Percentiles rank a stretch among this genome's conserved stretches.
Conservation (phyloP, 2,888 invertebrate species). For the Scaptomyza polygonia region DNA sequence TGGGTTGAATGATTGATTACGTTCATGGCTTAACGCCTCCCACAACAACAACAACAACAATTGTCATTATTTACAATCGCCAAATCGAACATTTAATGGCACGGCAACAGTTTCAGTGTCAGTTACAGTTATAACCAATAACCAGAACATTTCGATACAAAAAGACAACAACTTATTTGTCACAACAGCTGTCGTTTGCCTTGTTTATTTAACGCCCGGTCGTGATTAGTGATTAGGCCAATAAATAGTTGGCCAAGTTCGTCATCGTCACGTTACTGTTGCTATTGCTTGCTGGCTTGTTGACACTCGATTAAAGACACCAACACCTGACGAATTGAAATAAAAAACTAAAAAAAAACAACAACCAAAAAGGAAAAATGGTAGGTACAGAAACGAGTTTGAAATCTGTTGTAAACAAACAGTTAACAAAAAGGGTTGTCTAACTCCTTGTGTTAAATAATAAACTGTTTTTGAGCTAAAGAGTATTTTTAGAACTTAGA, state of each 20-base stretch:
- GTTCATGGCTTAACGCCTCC: slow-evolving; percentile 46
- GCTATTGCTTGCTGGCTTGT: slow-evolving; percentile 16
- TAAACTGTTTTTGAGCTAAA: too few species aligned
- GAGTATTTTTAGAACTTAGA: too few species aligned
- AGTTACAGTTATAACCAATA: slow-evolving; percentile 17
- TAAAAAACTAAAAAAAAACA: too few species aligned
- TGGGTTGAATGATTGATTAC: slow-evolving; percentile 63
- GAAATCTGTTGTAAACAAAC: too few species aligned
- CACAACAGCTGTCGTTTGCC: slow-evolving; percentile 41
- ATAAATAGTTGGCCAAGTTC: slow-evolving; percentile 43
- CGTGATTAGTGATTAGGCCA: slow-evolving; percentile 36
- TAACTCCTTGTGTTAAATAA: too few species aligned
- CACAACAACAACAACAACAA: slow-evolving; percentile 7
- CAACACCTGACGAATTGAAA: not conserved
- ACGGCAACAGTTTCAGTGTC: slow-evolving; percentile 10
- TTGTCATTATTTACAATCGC: slow-evolving; percentile 53
- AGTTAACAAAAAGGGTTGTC: too few species aligned
- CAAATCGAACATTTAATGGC: slow-evolving; percentile 65
- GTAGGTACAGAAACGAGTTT: too few species aligned
- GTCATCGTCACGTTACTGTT: slow-evolving; percentile 8
- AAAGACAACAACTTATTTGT: slow-evolving; percentile 18
- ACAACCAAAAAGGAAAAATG: too few species aligned
- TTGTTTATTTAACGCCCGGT: slow-evolving; percentile 50
- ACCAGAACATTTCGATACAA: not conserved
- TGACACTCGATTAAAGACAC: slow-evolving; percentile 24